Percentiles rank a stretch among this genome's conserved stretches.
Conservation (phyloP, 2,888 invertebrate species). For the Dasypogon diadema region DNA sequence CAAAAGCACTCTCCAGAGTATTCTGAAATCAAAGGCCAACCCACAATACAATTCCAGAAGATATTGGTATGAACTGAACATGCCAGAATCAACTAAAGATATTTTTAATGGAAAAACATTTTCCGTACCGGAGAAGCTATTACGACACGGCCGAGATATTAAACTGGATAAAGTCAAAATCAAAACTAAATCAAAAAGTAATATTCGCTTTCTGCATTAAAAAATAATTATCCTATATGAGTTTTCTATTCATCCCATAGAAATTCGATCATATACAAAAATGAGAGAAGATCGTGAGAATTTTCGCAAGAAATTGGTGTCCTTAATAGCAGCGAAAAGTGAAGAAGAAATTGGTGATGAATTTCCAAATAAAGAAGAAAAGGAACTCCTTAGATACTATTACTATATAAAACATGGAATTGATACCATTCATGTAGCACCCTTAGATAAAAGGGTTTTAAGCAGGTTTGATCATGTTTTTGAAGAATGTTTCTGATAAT, state of each 20-base stretch:
- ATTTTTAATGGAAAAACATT: slow-evolving; percentile 67
- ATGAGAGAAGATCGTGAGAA: slow-evolving; percentile 83
- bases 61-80: slow-evolving; percentile 66
- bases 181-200: slow-evolving; percentile 63
- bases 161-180: slow-evolving; percentile 64
- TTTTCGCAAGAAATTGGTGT: slow-evolving; percentile 83
- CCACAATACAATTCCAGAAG: slow-evolving; percentile 64
- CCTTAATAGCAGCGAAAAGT: slow-evolving; percentile 75
- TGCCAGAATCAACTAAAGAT: slow-evolving; percentile 64
- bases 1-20: slow-evolving; percentile 59
- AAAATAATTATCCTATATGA: slow-evolving; percentile 9
- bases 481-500: too few species aligned
- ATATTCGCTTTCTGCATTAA: slow-evolving; percentile 13
- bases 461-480: slow-evolving; percentile 70
- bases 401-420: slow-evolving; percentile 92
- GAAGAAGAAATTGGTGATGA: slow-evolving; percentile 68
- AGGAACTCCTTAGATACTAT: slow-evolving; percentile 83
- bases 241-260: slow-evolving; percentile 63
- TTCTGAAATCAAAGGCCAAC: slow-evolving; percentile 66
- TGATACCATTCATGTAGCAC: slow-evolving; percentile 89
- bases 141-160: slow-evolving; percentile 67
- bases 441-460: slow-evolving; percentile 81
- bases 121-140: slow-evolving; percentile 74
- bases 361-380: slow-evolving; percentile 75
- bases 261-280: slow-evolving; percentile 76